A percentile compares a stretch with the other conserved stretches of the same genome.
Conservation (phyloP, 2,888 invertebrate genomes). For the Pollenia amentaria region DNA sequence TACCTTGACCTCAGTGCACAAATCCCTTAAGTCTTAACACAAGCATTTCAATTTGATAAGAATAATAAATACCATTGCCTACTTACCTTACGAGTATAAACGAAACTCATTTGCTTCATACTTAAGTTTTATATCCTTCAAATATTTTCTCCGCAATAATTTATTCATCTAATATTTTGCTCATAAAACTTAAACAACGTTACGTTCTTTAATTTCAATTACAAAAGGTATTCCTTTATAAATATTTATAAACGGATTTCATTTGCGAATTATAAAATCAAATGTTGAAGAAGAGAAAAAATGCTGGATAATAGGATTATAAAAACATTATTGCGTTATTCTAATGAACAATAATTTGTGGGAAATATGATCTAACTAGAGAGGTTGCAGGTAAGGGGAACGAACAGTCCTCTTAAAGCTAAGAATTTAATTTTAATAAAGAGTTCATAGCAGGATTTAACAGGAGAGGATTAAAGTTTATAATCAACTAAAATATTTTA, state of each 20-base stretch:
- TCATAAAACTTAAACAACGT: background rate
- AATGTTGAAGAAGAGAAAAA: constrained; percentile 8
- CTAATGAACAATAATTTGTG: constrained; percentile 20
- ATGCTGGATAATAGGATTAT: constrained; percentile 25
- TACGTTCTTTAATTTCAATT: background rate
- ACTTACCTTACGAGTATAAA: too few species aligned
- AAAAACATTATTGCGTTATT: constrained; percentile 10
- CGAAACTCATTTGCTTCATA: too few species aligned
- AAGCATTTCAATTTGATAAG: too few species aligned
- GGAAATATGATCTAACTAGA: constrained; percentile 8
- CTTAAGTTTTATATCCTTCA: too few species aligned
- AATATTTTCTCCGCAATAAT: too few species aligned
- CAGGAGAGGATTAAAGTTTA: background rate
- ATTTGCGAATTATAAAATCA: constrained; percentile 2
- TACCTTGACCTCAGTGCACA: too few species aligned
- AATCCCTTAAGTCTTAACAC: too few species aligned
- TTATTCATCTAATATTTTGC: too few species aligned
- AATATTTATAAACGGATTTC: constrained; percentile 37
- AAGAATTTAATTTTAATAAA: background rate
- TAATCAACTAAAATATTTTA: background rate
- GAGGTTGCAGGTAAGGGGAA: background rate
- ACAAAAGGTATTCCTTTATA: background rate
- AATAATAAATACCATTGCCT: too few species aligned
- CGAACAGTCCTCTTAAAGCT: background rate
- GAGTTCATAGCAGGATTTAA: background rate